A percentile compares a stretch with the other conserved stretches of the same genome.
Conservation (phyloP, 2,888 invertebrate species). For the Rotaria magnacalcarata region DNA sequence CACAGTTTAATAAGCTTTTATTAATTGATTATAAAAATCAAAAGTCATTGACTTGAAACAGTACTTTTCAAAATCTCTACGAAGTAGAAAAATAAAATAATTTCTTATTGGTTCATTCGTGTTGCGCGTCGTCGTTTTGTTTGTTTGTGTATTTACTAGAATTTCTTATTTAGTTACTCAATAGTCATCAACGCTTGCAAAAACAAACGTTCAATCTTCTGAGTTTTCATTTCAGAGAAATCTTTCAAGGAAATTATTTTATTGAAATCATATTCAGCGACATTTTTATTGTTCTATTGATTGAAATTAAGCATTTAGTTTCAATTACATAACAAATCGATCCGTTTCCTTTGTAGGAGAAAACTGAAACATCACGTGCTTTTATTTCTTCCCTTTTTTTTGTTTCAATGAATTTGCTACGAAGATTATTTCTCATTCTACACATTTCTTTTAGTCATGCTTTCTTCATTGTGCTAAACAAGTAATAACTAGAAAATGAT, state of each 20-base stretch:
- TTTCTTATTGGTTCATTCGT: background rate
- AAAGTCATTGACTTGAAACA: background rate
- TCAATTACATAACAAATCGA: background rate
- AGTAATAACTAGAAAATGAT: background rate
- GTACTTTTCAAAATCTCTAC: background rate
- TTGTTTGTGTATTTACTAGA: conserved; percentile 9
- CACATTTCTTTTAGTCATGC: background rate
- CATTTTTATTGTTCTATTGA: background rate
- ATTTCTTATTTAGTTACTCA: conserved; percentile 15
- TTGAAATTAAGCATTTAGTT: background rate
- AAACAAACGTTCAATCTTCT: no score
- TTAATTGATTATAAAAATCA: background rate
- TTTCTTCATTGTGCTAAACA: background rate
- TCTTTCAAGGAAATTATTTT: no score
- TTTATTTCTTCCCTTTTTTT: background rate
- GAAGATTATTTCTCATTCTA: background rate
- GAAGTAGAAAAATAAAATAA: background rate
- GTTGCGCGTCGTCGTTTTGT: conserved; percentile 11
- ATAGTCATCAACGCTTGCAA: background rate
- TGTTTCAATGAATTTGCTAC: no score
- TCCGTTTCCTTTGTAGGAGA: background rate
- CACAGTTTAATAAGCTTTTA: background rate
- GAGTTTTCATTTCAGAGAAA: no score
- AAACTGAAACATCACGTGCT: background rate
- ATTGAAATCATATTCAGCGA: no score